Base-by-base conservation (phyloP, 2,888 invertebrate species). In the Zaprionus bogoriensis region DNA sequence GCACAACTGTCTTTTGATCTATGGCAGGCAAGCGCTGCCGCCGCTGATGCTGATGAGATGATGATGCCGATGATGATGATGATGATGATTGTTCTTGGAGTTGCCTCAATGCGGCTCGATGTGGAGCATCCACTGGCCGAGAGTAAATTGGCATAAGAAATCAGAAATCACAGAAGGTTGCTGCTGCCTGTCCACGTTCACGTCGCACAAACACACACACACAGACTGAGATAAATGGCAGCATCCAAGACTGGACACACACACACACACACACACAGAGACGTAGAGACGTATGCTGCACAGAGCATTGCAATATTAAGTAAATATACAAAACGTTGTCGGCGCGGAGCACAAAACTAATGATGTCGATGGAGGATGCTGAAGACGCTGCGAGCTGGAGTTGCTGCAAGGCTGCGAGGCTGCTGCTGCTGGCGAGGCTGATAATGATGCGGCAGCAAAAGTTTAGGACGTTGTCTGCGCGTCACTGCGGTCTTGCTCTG, bases 1-100 rank as follows among this genome's bases (percentile, higher is more conserved):
- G 84, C 87, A 84, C 83, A 87, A 88, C 82, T 87, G 87, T 87
- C 82, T 87, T 82, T 82, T 82, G 82, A 82, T 87, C 82, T 83
- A 88, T 87, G 77, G 79, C 63, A 62, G 32, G 32, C 32, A 36
- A 17, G 32, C 36, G 59, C 53, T 22, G 46, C 51, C 57, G 44
- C 28, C 47, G 62, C 39, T 32, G 44, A 20, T 38, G 47, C 53
- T 68, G 60, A 48, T 58, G 67, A 51, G 20, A 45, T 39, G 63
- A 54, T 65, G 38, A 63, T 48, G 53, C 36, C 70, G 52, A 67
- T 65, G 67, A 64, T 63, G 58, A 70, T 55, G 39, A 59, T 71
- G 57, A 73, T 60, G 77, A 67, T 62, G 58, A 61, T 73, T 48
- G 67, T 42, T 27, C 59, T 48, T 36, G 38, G 32, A 20, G 23